Conservation (phyloP, 2,888 invertebrate genomes). For the Ariolimax columbianus region DNA sequence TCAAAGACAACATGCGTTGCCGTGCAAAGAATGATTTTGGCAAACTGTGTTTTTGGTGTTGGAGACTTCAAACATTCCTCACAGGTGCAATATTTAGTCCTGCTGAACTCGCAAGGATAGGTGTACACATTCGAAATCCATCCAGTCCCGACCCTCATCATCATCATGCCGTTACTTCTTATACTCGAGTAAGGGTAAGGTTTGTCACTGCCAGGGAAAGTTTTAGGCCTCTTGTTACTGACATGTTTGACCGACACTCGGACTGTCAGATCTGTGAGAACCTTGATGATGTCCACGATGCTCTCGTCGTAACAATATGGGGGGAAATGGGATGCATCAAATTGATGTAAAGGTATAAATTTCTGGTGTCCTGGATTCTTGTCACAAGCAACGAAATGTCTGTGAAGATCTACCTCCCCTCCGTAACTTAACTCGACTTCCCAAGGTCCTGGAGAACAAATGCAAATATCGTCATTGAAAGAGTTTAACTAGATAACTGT, state of each 20-base stretch:
- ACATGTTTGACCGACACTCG: not conserved
- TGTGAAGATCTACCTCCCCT: not conserved
- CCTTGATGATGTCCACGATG: not conserved
- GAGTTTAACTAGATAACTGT: too few species aligned
- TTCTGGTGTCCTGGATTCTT: slow-evolving; percentile 5
- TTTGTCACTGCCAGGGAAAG: not conserved
- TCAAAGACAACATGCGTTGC: too few species aligned
- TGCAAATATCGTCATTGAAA: too few species aligned
- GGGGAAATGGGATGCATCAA: not conserved
- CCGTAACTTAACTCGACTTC: not conserved
- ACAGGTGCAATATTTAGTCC: too few species aligned
- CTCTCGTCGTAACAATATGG: not conserved
- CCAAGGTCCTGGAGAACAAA: not conserved
- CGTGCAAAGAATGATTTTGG: too few species aligned
- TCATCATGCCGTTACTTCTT: not conserved
- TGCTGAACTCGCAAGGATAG: not conserved
- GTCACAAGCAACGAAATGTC: not conserved
- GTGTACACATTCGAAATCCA: not conserved
- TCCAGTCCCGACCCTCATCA: not conserved
- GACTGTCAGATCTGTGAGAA: not conserved
- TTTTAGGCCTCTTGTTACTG: not conserved
- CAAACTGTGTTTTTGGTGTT: too few species aligned
- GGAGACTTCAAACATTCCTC: too few species aligned
- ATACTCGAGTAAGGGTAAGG: not conserved
- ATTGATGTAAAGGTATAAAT: not conserved